Base-by-base conservation (phyloP, 2,888 invertebrate species). In the Diaphora mendica region DNA sequence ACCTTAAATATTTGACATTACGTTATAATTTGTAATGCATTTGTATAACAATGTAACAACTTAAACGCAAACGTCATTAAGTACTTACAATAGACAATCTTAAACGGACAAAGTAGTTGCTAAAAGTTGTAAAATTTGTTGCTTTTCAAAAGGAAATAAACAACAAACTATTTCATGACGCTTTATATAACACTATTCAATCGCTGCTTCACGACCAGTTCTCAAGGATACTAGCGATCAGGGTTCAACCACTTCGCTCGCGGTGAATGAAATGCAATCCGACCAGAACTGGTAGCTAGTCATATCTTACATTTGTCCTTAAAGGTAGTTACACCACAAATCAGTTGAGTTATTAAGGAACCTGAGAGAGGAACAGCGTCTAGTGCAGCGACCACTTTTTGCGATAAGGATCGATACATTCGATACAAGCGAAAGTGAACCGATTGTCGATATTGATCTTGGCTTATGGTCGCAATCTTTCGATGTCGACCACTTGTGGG, bases 171-270 rank as follows among this genome's bases (percentile, higher is more conserved):
- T 85, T 86, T 86, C 85, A 84, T 84, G 85, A 85, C 77, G 85
- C 80, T 88, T 90, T 90, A 91, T 90, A 87, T 89, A 90, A 90
- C 85, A 88, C 83, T 83, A 89, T 89, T 89, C 85, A 90, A 89
- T 87, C 82, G 87, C 86, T 86, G 90, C 92, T 89, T 87, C 83
- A 87, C 86, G 88, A 91, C 92, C 90, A 88, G 92, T 92, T 93
- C 89, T 91, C 93, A 93, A 94, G 94, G 94, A 93, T 93, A 90
- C 90, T 78, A 82, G 87, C 84, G 85, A 87, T 88, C 89, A 88
- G 87, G 90, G 93, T 94, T 94, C 94, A 95, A 88, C 94, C 94
- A 94, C 94, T 89, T 90, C 86, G 87, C 80, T 85, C 87, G 90
- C 92, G 91, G 90, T 94, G 92, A 95, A 94, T 94, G 93, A 94